Conservation (phyloP, 1,140 invertebrate species). For the Fopius arisanus region DNA sequence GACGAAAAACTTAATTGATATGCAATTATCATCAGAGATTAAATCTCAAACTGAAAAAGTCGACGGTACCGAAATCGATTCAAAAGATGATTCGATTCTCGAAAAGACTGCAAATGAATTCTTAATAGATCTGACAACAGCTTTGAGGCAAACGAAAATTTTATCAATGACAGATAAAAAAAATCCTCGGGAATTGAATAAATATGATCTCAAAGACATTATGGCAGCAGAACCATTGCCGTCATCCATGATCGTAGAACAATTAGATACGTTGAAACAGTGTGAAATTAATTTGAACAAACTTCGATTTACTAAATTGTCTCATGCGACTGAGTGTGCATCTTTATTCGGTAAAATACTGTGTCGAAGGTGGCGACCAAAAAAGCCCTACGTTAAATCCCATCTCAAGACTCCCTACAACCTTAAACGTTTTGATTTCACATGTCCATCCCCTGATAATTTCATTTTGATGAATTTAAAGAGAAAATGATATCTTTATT, state of each 20-base stretch:
- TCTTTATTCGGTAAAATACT: slow-evolving; percentile 66
- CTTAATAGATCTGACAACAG: slow-evolving; percentile 48
- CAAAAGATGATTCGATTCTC: background rate
- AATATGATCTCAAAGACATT: slow-evolving; percentile 13
- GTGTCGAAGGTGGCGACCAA: slow-evolving; percentile 54
- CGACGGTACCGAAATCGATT: background rate
- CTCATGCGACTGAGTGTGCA: slow-evolving; percentile 39
- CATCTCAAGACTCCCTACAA: slow-evolving; percentile 17
- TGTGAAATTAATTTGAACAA: slow-evolving; percentile 50
- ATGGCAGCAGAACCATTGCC: slow-evolving; percentile 5
- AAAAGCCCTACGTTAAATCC: slow-evolving; percentile 38
- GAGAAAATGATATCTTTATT: slow-evolving; percentile 30
- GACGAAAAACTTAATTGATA: background rate
- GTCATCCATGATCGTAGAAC: background rate
- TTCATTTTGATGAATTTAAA: slow-evolving; percentile 52
- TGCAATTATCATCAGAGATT: background rate
- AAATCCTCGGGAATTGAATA: slow-evolving; percentile 18
- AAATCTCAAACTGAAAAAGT: background rate
- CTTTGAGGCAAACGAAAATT: slow-evolving; percentile 35
- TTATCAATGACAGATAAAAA: slow-evolving; percentile 9
- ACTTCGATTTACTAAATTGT: slow-evolving; percentile 36
- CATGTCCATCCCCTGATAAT: slow-evolving; percentile 70
- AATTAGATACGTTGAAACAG: background rate
- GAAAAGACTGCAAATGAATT: slow-evolving; percentile 30
- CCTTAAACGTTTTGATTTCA: slow-evolving; percentile 67